phyloP scores from a whole-genome alignment of 2,113 vertebrate genomes.

The Oxyura jamaicensis region DNA sequence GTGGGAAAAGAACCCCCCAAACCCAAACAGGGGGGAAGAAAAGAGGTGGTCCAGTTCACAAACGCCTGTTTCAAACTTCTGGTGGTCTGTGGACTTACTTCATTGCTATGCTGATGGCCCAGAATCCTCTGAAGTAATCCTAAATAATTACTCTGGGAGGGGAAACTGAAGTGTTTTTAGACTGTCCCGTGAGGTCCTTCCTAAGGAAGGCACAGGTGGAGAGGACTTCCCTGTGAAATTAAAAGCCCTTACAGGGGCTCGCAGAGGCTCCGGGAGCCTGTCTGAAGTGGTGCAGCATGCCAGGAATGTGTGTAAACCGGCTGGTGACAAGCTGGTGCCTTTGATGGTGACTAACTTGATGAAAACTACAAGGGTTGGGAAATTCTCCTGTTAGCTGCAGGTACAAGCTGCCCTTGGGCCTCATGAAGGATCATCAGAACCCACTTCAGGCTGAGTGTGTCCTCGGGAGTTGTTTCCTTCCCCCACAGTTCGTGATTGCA shows the following conservation, averaged over 20 bases:
- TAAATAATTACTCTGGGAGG: neutral
- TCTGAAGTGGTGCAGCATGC: neutral
- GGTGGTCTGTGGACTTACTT: neutral
- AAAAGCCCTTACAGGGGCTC: neutral
- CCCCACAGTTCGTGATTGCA: neutral
- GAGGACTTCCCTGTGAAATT: neutral
- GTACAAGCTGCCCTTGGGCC: neutral
- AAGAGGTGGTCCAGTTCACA: neutral
- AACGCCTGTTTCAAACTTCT: neutral
- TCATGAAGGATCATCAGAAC: neutral
- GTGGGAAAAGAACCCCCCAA: neutral
- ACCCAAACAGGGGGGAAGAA: neutral
- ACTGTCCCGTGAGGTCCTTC: neutral
- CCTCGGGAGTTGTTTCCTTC: neutral
- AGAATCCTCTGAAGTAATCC: neutral
- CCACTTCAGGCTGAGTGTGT: neutral
- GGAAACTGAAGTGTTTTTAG: neutral
- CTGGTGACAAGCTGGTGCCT: neutral
- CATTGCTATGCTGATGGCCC: neutral
- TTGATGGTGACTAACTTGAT: neutral
- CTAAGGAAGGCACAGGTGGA: neutral
- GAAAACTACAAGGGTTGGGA: neutral
- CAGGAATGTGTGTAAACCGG: constrained; percentile 7
- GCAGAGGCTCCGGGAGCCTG: neutral
- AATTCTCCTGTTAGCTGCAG: neutral